Conservation (phyloP, 2,888 invertebrate species). For the Orchesellides sinensis region DNA sequence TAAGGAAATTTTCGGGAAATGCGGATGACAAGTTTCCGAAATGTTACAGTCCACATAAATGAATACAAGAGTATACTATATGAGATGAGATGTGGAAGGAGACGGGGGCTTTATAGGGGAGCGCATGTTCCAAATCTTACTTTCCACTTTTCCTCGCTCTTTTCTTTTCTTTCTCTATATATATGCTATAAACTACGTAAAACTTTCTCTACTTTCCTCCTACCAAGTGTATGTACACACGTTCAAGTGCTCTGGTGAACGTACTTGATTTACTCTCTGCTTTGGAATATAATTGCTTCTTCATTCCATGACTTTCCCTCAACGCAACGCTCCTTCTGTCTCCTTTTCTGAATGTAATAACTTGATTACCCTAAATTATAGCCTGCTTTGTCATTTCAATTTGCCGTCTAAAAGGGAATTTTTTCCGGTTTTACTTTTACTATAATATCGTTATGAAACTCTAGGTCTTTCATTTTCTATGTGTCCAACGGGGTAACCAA, state of each 20-base stretch:
- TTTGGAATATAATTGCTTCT: conserved; percentile 63
- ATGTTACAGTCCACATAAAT: conserved; percentile 62
- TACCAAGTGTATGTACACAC: conserved; percentile 20
- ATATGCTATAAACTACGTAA: not conserved
- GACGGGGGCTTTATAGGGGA: conserved; percentile 48
- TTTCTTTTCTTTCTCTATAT: conserved; percentile 14
- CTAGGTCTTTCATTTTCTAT: too few relatives aligned
- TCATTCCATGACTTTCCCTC: conserved; percentile 17
- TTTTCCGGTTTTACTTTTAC: conserved; percentile 46
- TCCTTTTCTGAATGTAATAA: conserved; percentile 45
- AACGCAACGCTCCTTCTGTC: too few relatives aligned
- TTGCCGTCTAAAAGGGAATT: conserved; percentile 41
- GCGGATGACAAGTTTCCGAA: conserved; percentile 68
- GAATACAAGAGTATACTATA: conserved; percentile 42
- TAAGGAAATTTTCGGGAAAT: conserved; percentile 67
- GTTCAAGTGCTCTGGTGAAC: not conserved
- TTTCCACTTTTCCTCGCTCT: conserved; percentile 49
- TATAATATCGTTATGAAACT: too few relatives aligned
- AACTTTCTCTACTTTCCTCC: conserved; percentile 4
- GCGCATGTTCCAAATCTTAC: conserved; percentile 66
- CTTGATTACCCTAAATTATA: conserved; percentile 62
- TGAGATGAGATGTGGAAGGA: conserved; percentile 41
- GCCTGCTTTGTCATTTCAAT: conserved; percentile 60
- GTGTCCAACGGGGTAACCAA: too few relatives aligned
- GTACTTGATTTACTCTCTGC: conserved; percentile 58